Base-by-base conservation (phyloP, 2,113 vertebrate species). In the Oxygymnocypris stewartii region DNA sequence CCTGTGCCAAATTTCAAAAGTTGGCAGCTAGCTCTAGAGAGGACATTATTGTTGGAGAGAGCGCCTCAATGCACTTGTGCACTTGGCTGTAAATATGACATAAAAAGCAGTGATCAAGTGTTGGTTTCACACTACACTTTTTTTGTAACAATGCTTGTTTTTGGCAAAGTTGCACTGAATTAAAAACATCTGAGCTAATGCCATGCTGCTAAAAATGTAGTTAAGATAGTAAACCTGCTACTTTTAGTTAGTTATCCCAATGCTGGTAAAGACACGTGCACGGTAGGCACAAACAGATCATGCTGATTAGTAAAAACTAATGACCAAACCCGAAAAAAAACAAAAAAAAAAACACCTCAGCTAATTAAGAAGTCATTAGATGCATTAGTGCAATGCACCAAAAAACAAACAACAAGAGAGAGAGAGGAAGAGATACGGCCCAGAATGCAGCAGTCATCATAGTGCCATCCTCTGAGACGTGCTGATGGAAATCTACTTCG, bases 401-500 rank as follows among this genome's bases (percentile, higher is more conserved):
- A 84, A 89, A 40, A 65, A 63, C 84, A 86, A 84, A 87, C 63
- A 88, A 51, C 40, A 8, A 25, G 73, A 75, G 67, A 16, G 80
- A 75, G 47, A 57, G 31, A 82, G 54, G 6, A 11, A 76, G 84
- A 77, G 89, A 83, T 16, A 49, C 23, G 81, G 59, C 42, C 42
- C 65, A 88, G 75, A 61, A 84, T 84, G 65, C 54, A 73, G 49
- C 47, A 20, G 31, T 59, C 77, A 57, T 77, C 81, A 81, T 37
- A 47, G 31, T 18, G 51, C 67, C 28, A 47, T 76, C 80, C 80
- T 91, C 89, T 90, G 90, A 82, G 81, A 93, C 91, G 89, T 92
- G 91, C 91, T 91, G 93, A 93, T 93, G 92, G 91, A 93, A 93
- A 94, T 94, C 92, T 91, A 77, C 90, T 89, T 69, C 89, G 85